Evolutionary conservation across 2,113 vertebrate species (phyloP).

Genomic region (Proteles cristata): DNA sequence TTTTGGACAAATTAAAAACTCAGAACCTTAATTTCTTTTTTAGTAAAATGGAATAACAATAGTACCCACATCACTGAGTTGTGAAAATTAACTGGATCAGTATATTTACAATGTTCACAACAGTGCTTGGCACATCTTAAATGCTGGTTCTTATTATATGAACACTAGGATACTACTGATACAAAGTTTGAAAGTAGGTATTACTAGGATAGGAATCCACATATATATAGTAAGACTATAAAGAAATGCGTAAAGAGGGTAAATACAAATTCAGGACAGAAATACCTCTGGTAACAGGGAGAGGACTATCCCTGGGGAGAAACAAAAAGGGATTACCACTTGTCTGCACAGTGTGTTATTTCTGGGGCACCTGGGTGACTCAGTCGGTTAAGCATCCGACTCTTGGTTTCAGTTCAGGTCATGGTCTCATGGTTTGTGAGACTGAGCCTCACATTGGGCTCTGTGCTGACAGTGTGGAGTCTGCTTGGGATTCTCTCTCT

Average conservation of each 20-base stretch:
- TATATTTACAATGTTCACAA: neutral
- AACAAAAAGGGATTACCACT: neutral
- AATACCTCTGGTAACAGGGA: neutral
- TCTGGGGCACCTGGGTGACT: neutral
- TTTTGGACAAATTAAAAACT: neutral
- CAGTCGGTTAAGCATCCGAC: too few species aligned
- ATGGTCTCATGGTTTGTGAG: too few species aligned
- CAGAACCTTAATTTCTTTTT: neutral
- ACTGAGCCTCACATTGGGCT: too few species aligned
- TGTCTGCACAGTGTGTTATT: neutral
- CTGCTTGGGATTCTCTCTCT: too few species aligned
- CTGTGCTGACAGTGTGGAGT: too few species aligned
- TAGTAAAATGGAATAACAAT: neutral
- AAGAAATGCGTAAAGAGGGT: neutral
- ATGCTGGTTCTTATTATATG: neutral
- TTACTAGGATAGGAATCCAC: neutral
- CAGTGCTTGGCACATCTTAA: neutral
- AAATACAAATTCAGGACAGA: neutral
- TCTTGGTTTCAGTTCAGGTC: too few species aligned
- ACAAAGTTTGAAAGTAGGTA: neutral
- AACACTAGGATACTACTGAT: neutral
- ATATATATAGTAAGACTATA: neutral
- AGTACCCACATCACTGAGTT: neutral
- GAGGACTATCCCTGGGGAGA: neutral
- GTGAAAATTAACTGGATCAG: neutral